A percentile compares a stretch with the other conserved stretches of the same genome.
Conservation (phyloP, 1,140 invertebrate species). For the Heliconius hermathena region DNA sequence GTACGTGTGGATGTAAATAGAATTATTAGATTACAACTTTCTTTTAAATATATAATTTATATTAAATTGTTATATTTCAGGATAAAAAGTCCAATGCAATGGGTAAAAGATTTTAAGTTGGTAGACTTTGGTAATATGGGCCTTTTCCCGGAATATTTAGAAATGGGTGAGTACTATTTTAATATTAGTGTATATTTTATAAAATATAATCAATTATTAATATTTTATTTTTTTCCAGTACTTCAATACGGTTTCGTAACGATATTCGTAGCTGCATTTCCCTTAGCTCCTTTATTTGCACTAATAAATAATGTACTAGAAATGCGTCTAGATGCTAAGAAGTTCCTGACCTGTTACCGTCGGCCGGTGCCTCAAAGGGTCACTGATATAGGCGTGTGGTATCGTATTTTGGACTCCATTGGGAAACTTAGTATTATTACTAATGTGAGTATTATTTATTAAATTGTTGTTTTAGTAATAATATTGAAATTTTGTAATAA, state of each 20-base stretch:
- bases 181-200: neutral
- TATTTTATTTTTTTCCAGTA: constrained; percentile 88
- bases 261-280: constrained; percentile 94
- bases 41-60: neutral
- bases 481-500: too few species aligned
- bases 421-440: constrained; percentile 95
- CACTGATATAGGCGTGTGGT: constrained; percentile 95
- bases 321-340: constrained; percentile 95
- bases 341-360: constrained; percentile 92
- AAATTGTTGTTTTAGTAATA: too few species aligned
- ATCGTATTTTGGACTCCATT: constrained; percentile 93
- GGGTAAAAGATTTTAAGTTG: constrained; percentile 96
- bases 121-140: constrained; percentile 94
- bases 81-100: constrained; percentile 83
- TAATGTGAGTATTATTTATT: constrained; percentile 87
- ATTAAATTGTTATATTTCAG: constrained; percentile 45
- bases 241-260: constrained; percentile 96
- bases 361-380: constrained; percentile 93
- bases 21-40: too few species aligned
- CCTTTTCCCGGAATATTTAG: constrained; percentile 97
- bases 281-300: constrained; percentile 93
- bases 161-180: constrained; percentile 91
- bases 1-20: neutral
- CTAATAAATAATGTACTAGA: constrained; percentile 94
- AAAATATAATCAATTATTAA: neutral